phyloP scores from a whole-genome alignment of 2,797 vertebrate genomes.

The Intellagama lesueurii region DNA sequence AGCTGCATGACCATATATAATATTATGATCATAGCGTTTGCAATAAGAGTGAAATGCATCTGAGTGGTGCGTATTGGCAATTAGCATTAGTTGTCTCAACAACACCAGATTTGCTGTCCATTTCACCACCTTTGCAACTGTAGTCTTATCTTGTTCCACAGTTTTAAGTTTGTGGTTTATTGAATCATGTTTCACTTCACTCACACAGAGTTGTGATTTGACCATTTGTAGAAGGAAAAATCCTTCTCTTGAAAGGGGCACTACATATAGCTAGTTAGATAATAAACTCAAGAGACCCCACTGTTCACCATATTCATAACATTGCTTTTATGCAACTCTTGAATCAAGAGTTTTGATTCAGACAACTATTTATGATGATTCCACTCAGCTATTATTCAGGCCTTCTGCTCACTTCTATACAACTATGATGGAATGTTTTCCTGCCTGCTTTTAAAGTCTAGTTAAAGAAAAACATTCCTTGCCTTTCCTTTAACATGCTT shows the following conservation, averaged over 20 bases:
- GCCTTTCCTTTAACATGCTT: slow-evolving; percentile 63
- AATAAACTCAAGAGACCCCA: slow-evolving; percentile 53
- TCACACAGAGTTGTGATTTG: not conserved
- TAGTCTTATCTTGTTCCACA: not conserved
- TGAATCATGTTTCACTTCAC: slow-evolving; percentile 27
- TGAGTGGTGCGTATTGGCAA: slow-evolving; percentile 26
- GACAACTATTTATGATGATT: slow-evolving; percentile 63
- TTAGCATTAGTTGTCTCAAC: not conserved
- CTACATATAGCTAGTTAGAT: not conserved
- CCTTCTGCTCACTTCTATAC: slow-evolving; percentile 63
- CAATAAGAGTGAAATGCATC: slow-evolving; percentile 28
- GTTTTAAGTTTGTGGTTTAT: slow-evolving; percentile 21
- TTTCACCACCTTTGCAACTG: slow-evolving; percentile 58
- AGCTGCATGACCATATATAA: not conserved
- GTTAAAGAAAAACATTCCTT: slow-evolving; percentile 59
- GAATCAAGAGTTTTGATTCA: slow-evolving; percentile 58
- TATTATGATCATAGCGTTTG: slow-evolving; percentile 9
- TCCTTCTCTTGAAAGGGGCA: slow-evolving; percentile 39
- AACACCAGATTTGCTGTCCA: slow-evolving; percentile 38
- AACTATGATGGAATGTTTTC: slow-evolving; percentile 57
- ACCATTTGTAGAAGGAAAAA: slow-evolving; percentile 39
- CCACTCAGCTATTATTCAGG: slow-evolving; percentile 65
- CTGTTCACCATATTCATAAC: slow-evolving; percentile 53
- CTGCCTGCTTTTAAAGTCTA: slow-evolving; percentile 61
- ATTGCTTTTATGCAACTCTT: slow-evolving; percentile 56